Evolutionary conservation across 2,888 invertebrate species (phyloP), one percentile per base, ranked within the genome.

Genomic region (Papilio demoleus): DNA sequence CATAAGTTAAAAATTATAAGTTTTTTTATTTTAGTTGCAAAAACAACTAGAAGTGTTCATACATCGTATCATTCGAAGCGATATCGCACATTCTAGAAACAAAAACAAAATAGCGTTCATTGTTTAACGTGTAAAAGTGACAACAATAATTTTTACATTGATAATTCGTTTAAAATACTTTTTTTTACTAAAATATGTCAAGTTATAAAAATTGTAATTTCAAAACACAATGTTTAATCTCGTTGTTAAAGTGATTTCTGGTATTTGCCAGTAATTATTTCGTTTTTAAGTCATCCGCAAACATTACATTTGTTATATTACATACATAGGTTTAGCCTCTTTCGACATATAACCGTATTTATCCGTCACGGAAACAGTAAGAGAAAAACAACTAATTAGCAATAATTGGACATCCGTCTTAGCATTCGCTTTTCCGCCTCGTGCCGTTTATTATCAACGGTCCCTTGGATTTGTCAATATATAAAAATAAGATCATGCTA

Each of bases 11-110:
- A n/a, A n/a, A n/a, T n/a, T n/a, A n/a, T n/a, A n/a, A n/a, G n/a
- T n/a, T n/a, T n/a, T n/a, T n/a, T n/a, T n/a, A n/a, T n/a, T n/a
- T n/a, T n/a, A n/a, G n/a, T n/a, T n/a, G n/a, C n/a, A n/a, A n/a
- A n/a, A n/a, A n/a, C n/a, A n/a, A n/a, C n/a, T n/a, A n/a, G n/a
- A 14, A 42, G 17, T 42, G 17, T 8, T 42, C 1, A 17, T 14
- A 45, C 45, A 24, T 65, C 65, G 65, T 42, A 8, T 9, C n/a
- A 42, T n/a, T 65, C 45, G 45, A 65, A 65, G 45, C 58, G n/a
- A 36, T 59, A 65, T 45, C 58, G 14, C 22, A 42, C n/a, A n/a
- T 50, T 36, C 36, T 50, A 5, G 14, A 58, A 11, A 27, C 6
- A n/a, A 56, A 12, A 9, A 27, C 45, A 65, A 58, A 11, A 45